Evolutionary conservation across 2,888 invertebrate species (phyloP).

Genomic region (Lycaena phlaeas): DNA sequence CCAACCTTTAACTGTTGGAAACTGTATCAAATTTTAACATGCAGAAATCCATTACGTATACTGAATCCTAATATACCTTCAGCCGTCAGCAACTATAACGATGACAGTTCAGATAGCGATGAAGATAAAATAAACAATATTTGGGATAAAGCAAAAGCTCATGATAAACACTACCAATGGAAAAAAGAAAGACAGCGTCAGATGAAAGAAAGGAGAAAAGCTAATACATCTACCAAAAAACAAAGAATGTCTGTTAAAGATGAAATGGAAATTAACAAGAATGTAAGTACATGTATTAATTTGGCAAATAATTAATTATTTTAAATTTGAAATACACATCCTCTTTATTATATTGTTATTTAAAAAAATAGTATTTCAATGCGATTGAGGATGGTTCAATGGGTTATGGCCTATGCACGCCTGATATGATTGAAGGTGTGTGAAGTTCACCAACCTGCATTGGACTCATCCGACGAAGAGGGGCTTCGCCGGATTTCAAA

Average conservation of each 20-base stretch:
- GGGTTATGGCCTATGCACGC: no score
- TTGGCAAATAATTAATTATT: not conserved
- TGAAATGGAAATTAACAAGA: conserved; percentile 67
- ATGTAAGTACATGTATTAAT: conserved; percentile 66
- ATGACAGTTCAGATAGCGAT: conserved; percentile 47
- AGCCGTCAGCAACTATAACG: conserved; percentile 26
- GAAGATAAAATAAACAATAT: conserved; percentile 46
- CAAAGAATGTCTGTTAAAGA: conserved; percentile 38
- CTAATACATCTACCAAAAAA: conserved; percentile 36
- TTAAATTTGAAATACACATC: conserved; percentile 2
- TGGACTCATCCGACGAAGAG: no score
- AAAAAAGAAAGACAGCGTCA: conserved; percentile 43
- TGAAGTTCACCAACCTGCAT: no score
- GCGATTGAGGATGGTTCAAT: no score
- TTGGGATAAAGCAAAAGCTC: conserved; percentile 64
- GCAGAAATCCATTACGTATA: conserved; percentile 64
- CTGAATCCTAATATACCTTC: conserved; percentile 55
- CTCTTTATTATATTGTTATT: no score
- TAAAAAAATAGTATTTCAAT: no score
- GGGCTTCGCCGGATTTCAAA: no score
- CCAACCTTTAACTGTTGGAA: conserved; percentile 74
- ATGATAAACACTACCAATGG: conserved; percentile 63
- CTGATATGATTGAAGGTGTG: no score
- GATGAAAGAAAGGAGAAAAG: conserved; percentile 46
- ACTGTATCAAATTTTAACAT: conserved; percentile 73